These are phyloP conservation scores for Chloebia gouldiae DNA, from an alignment of 2,113 vertebrate species.

Conservation along the genomic window DNA sequence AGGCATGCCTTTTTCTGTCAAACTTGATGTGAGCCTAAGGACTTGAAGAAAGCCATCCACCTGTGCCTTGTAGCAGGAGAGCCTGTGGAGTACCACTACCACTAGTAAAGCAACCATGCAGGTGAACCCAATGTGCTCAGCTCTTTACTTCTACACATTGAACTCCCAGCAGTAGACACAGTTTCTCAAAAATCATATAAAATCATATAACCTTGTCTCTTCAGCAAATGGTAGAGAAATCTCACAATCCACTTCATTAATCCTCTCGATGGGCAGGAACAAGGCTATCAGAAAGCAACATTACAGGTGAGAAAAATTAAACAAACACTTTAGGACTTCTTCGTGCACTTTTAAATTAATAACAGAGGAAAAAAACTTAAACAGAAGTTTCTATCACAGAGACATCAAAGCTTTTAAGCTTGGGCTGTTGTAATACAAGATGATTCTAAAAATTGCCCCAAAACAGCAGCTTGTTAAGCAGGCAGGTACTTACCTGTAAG, in stretches of 20 bases:
- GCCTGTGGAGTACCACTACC: background rate
- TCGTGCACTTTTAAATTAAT: background rate
- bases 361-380: background rate
- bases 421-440: background rate
- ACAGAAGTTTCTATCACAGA: background rate
- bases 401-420: constrained; percentile 11
- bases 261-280: background rate
- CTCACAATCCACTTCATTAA: background rate
- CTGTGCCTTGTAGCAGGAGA: background rate
- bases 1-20: background rate
- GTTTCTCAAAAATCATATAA: background rate
- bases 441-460: background rate
- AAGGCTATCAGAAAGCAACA: background rate
- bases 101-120: background rate
- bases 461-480: constrained; percentile 1
- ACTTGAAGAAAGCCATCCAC: background rate
- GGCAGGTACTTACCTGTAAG: constrained; percentile 17
- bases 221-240: background rate
- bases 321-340: background rate
- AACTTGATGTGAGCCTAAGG: background rate
- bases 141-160: background rate
- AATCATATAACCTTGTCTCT: background rate
- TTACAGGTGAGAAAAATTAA: background rate
- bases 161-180: background rate
- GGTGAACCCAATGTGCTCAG: background rate